Conservation (phyloP, 2,113 vertebrate species). For the Xenopus borealis region DNA sequence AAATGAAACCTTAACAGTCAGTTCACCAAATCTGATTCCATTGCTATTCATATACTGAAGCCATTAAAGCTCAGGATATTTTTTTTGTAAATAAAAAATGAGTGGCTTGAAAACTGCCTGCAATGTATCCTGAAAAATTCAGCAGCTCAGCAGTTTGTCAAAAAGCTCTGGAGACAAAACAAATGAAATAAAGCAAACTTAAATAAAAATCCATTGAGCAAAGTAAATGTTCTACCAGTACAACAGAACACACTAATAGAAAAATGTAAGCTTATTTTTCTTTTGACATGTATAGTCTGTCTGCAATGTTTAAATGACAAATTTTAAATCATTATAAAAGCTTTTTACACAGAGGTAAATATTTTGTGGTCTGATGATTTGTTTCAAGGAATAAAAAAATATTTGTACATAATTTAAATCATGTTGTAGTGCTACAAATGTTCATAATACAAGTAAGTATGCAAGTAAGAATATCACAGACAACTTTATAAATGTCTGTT, state of each 20-base stretch:
- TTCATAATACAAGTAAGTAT: not conserved
- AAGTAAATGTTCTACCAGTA: conserved; percentile 40
- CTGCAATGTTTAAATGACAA: conserved; percentile 32
- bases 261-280: conserved; percentile 28
- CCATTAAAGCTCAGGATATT: conserved; percentile 41
- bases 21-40: conserved; percentile 41
- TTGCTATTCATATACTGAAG: conserved; percentile 28
- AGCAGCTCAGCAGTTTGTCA: conserved; percentile 43
- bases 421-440: not conserved
- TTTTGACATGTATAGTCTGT: conserved; percentile 26
- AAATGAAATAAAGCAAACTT: conserved; percentile 45
- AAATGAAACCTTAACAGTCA: conserved; percentile 40
- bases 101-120: conserved; percentile 41
- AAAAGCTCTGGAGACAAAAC: conserved; percentile 41
- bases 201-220: conserved; percentile 36
- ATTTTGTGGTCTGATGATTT: not conserved
- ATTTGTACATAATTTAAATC: conserved; percentile 18
- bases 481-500: not conserved
- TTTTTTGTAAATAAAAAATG: conserved; percentile 43
- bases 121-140: conserved; percentile 38
- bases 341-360: conserved; percentile 18
- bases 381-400: conserved; percentile 13
- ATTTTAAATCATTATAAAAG: conserved; percentile 22
- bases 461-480: not conserved
- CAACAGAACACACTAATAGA: conserved; percentile 20